phyloP scores from a whole-genome alignment of 2,888 invertebrate genomes.

The Melinaea marsaeus region DNA sequence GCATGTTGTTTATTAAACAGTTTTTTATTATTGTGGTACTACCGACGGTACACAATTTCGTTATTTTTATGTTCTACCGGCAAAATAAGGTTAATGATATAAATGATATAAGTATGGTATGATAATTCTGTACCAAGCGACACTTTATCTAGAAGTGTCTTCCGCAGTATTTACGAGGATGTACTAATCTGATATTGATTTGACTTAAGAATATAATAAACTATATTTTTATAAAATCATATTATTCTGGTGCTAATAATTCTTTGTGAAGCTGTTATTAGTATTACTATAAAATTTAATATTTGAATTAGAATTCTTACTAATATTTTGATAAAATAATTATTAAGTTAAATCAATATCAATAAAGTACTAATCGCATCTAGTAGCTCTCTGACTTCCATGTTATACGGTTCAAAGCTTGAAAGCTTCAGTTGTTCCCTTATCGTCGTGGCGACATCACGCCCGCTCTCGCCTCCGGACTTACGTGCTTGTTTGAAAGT shows the following conservation, averaged over 20 bases:
- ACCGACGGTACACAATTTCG: conserved; percentile 6
- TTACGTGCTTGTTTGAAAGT: neutral
- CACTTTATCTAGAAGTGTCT: neutral
- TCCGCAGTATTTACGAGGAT: neutral
- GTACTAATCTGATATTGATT: too few species aligned
- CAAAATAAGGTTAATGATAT: conserved; percentile 17
- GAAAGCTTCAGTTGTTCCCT: conserved; percentile 10
- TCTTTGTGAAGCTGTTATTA: too few species aligned
- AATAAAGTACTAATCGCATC: neutral
- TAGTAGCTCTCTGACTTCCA: neutral
- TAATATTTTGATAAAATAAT: neutral
- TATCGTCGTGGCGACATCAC: conserved; percentile 13
- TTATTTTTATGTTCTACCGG: conserved; percentile 16
- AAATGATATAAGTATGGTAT: conserved; percentile 13
- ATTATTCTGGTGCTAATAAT: too few species aligned
- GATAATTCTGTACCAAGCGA: neutral
- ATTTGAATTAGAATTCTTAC: neutral
- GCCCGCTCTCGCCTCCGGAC: neutral
- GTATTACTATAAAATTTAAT: neutral
- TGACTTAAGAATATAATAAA: too few species aligned
- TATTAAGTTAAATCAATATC: neutral
- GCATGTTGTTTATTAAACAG: neutral
- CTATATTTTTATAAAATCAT: too few species aligned
- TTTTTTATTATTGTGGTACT: neutral
- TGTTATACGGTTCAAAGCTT: neutral